A percentile compares a stretch with the other conserved stretches of the same genome.
Conservation (phyloP, 2,888 invertebrate genomes). For the Harmothoe impar region DNA sequence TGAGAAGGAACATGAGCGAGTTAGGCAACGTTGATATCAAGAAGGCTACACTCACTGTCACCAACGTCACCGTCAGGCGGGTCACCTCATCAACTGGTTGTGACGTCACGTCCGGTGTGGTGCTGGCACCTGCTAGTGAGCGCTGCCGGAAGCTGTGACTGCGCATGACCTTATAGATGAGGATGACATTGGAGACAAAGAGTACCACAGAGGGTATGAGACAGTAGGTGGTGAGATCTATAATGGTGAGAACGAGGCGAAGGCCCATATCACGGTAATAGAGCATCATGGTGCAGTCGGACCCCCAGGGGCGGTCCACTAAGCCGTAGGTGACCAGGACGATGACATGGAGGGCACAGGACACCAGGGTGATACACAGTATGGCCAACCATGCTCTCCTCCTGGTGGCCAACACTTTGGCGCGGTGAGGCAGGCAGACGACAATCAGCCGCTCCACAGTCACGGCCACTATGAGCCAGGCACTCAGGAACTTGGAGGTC, state of each 20-base stretch:
- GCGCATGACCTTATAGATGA: slow-evolving; percentile 44
- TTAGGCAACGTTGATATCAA: slow-evolving; percentile 3
- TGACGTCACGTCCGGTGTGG: neutral
- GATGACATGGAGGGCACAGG: neutral
- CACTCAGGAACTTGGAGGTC: slow-evolving; percentile 44
- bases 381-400: neutral
- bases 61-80: slow-evolving; percentile 30
- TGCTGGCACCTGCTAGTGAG: neutral
- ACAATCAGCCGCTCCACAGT: slow-evolving; percentile 33
- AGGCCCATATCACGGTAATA: neutral
- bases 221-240: slow-evolving; percentile 24
- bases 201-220: neutral
- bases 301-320: neutral
- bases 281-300: neutral
- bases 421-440: slow-evolving; percentile 17
- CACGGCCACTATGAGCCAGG: slow-evolving; percentile 45
- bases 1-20: slow-evolving; percentile 7
- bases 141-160: slow-evolving; percentile 17
- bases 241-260: neutral
- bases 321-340: slow-evolving; percentile 27
- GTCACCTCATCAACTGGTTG: neutral
- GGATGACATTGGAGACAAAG: slow-evolving; percentile 3
- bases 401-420: slow-evolving; percentile 28
- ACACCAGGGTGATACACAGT: neutral
- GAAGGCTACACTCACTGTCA: slow-evolving; percentile 15